These are phyloP conservation scores for Ctenomys sociabilis DNA, from an alignment of 2,113 vertebrate species.

Conservation along the genomic window DNA sequence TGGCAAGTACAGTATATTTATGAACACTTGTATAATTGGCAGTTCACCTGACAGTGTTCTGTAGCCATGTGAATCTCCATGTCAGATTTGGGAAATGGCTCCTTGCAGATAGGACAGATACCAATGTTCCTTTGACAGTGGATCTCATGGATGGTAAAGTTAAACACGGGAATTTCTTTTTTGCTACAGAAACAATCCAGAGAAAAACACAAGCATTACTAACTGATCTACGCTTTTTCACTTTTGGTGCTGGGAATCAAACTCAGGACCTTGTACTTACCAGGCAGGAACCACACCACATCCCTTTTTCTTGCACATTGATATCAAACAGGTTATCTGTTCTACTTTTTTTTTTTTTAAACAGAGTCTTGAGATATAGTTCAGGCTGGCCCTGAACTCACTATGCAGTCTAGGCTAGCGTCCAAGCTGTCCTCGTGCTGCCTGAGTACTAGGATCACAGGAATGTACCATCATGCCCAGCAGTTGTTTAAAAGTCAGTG, in stretches of 20 bases:
- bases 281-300: too few relatives aligned
- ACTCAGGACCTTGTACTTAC: too few relatives aligned
- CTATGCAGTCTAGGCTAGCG: neutral
- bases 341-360: neutral
- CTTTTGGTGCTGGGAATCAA: too few relatives aligned
- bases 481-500: neutral
- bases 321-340: neutral
- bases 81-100: constrained; percentile 92
- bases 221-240: neutral
- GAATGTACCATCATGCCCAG: neutral
- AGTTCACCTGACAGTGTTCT: constrained; percentile 91
- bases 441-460: neutral
- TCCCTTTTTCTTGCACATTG: neutral
- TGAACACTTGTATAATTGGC: neutral
- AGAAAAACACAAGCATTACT: constrained; percentile 63
- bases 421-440: neutral
- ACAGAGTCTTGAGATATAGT: neutral
- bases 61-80: constrained; percentile 91
- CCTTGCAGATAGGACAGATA: constrained; percentile 93
- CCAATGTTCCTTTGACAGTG: constrained; percentile 95
- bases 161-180: constrained; percentile 94
- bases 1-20: neutral
- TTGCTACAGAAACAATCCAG: constrained; percentile 86
- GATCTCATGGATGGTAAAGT: constrained; percentile 97
- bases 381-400: neutral